phyloP scores from a whole-genome alignment of 92 coral and sea anemone species.

The Chrysogorgia sp. region DNA sequence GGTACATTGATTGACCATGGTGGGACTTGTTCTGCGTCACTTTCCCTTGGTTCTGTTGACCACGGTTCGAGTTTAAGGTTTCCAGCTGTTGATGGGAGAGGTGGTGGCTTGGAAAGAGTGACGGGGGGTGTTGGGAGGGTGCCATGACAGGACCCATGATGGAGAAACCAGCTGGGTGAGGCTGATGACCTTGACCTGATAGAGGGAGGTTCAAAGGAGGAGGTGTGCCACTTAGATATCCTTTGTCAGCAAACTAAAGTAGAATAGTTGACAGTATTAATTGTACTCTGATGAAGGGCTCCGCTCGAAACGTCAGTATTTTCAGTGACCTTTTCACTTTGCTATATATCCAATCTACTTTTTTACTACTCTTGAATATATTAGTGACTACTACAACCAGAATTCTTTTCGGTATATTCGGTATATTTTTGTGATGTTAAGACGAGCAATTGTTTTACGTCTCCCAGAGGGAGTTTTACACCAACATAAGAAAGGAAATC shows the following conservation, averaged over 20 bases:
- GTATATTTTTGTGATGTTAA: too few species aligned
- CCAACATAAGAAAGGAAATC: too few species aligned
- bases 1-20: constrained; percentile 39
- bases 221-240: constrained; percentile 42
- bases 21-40: constrained; percentile 9
- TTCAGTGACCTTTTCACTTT: background rate
- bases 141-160: constrained; percentile 38
- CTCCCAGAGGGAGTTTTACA: too few species aligned
- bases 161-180: constrained; percentile 42
- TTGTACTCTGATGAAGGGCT: background rate
- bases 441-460: too few species aligned
- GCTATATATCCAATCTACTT: too few species aligned
- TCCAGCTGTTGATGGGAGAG: constrained; percentile 44
- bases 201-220: constrained; percentile 32
- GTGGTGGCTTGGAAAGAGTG: constrained; percentile 26
- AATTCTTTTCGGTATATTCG: too few species aligned
- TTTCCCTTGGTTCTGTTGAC: constrained; percentile 34
- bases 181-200: constrained; percentile 39
- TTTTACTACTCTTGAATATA: too few species aligned
- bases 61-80: constrained; percentile 18
- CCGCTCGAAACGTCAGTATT: too few species aligned
- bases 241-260: constrained; percentile 33
- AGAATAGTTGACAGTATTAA: background rate
- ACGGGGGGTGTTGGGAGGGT: constrained; percentile 49
- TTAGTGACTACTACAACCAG: too few species aligned